Base-by-base conservation (phyloP, 2,797 vertebrate genomes). In the Peromyscus eremicus region DNA sequence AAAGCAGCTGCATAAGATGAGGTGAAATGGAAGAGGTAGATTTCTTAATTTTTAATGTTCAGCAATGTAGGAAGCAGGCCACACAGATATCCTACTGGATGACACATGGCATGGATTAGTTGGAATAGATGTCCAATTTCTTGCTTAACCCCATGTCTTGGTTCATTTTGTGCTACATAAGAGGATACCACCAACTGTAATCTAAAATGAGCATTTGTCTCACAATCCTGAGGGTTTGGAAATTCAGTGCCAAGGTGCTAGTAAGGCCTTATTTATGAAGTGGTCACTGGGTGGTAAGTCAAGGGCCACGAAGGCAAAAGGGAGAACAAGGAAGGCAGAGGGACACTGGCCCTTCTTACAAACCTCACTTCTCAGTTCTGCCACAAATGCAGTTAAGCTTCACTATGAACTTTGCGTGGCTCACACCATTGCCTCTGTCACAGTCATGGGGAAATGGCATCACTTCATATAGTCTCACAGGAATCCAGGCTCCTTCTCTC, bases 21-120 rank as follows among this genome's bases (percentile, higher is more conserved):
- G 85, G 21, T 85, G 5, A 27, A 75, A 89, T 82, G 6, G 17
- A 75, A 75, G 70, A 60, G 2, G 75, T 57, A 87, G 2, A 57
- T 92, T 93, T 94, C 32, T 46, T 76, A 12, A 75, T 40, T 89
- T 88, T 95, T 66, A 71, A 66, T 95, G 75, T 82, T 87, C 70
- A 40, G 19, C 46, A 12, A 76, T 21, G 40, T 46, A 76, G 14
- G n/a, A 91, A 73, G 27, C 83, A 88, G n/a, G 8, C 29, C 94
- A 57, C 40, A 81, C 25, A 82, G 55, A 80, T 19, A 91, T 68
- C 0, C 60, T 34, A 1, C 19, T 86, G 43, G 83, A 6, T 93
- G 71, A 68, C 27, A 21, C 10, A 43, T 60, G 27, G 6, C 43
- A 27, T 85, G 43, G 3, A 29, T 87, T 70, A 55, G 3, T n/a